Percentiles rank a stretch among this genome's conserved stretches.
These are phyloP conservation scores for Pemphigus obesinymphae DNA, from an alignment of 1,140 invertebrate genomes.

Conservation along the genomic window DNA sequence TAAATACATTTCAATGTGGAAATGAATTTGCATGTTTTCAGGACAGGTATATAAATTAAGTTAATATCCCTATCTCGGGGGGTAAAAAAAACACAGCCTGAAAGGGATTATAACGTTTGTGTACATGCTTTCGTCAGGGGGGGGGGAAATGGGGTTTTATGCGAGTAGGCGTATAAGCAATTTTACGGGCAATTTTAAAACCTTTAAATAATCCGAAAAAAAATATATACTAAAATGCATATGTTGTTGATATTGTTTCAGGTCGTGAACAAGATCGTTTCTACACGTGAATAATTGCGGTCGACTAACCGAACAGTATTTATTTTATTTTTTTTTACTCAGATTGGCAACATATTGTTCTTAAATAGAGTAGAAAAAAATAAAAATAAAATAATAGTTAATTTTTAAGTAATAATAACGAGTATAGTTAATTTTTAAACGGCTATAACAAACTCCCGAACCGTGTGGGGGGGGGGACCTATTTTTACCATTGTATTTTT, in stretches of 20 bases:
- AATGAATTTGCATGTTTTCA: neutral
- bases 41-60: neutral
- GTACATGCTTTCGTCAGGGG: neutral
- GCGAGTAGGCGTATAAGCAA: too few relatives aligned
- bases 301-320: neutral
- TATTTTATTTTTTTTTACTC: neutral
- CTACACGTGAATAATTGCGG: neutral
- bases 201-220: too few relatives aligned
- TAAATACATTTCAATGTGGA: neutral
- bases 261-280: neutral
- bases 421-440: neutral
- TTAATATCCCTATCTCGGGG: neutral
- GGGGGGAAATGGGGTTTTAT: neutral
- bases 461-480: neutral
- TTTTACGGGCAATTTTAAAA: too few relatives aligned
- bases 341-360: too few relatives aligned
- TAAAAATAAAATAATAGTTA: neutral
- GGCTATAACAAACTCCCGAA: neutral
- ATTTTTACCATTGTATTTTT: too few relatives aligned
- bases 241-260: neutral
- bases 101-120: neutral
- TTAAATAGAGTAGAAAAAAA: neutral
- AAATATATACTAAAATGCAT: too few relatives aligned
- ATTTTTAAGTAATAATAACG: neutral
- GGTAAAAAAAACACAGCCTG: neutral